Percentiles rank a stretch among this genome's conserved stretches.
phyloP scores from a whole-genome alignment of 1,140 invertebrate genomes.

The Trachelipus rathkii region DNA sequence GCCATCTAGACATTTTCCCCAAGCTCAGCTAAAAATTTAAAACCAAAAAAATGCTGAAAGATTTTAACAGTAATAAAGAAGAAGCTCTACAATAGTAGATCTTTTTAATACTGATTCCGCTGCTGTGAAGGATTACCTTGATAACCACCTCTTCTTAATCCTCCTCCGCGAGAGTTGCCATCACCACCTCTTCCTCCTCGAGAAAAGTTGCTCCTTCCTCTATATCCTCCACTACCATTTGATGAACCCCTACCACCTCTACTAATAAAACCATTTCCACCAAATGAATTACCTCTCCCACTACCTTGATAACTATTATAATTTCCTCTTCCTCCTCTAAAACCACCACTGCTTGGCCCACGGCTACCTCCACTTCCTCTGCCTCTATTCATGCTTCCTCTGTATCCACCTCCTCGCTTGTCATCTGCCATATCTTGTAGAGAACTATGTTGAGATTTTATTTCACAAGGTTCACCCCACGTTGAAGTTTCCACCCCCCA shows the following conservation, averaged over 20 bases:
- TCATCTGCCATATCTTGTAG: background rate
- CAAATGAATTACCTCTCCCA: background rate
- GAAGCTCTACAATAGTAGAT: background rate
- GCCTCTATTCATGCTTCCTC: background rate
- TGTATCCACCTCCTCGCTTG: background rate
- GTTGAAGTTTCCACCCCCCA: background rate
- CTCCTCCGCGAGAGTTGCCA: background rate
- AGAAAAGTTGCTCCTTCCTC: background rate
- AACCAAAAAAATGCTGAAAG: too few relatives aligned
- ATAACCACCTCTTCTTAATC: background rate
- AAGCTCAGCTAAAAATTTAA: too few relatives aligned
- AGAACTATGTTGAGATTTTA: background rate
- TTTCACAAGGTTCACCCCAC: background rate
- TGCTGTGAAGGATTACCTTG: background rate
- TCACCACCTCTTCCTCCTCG: background rate
- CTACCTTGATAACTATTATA: conserved; percentile 3
- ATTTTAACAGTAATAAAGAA: too few relatives aligned
- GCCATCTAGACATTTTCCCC: too few relatives aligned
- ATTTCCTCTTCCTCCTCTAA: background rate
- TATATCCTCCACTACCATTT: background rate
- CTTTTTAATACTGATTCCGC: background rate
- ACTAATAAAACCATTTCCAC: background rate
- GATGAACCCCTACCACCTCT: background rate
- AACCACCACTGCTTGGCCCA: background rate
- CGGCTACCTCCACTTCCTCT: background rate